Evolutionary conservation across 2,113 vertebrate species (phyloP).

Genomic region (Urocitellus parryii): DNA sequence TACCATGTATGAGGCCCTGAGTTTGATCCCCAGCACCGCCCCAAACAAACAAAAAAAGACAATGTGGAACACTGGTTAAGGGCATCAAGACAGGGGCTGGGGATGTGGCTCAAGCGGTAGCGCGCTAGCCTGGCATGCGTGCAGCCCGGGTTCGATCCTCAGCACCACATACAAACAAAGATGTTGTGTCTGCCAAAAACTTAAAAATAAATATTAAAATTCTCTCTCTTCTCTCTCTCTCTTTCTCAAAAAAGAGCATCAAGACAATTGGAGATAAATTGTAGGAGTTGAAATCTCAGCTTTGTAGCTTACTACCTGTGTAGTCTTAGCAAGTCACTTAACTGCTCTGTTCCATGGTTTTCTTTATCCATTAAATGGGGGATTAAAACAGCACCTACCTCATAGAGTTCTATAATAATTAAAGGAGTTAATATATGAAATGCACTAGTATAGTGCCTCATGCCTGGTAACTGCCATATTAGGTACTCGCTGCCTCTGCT

Average conservation of each 20-base stretch:
- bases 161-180: too few relatives aligned
- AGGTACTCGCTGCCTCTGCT: neutral
- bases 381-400: neutral
- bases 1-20: too few relatives aligned
- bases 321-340: constrained; percentile 8
- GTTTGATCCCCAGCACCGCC: too few relatives aligned
- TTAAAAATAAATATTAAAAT: too few relatives aligned
- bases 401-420: neutral
- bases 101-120: too few relatives aligned
- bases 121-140: too few relatives aligned
- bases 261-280: neutral
- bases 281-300: neutral
- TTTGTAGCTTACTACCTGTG: neutral
- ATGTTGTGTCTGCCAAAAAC: too few relatives aligned
- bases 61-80: neutral
- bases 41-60: too few relatives aligned
- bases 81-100: neutral
- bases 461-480: neutral
- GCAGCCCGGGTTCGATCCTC: too few relatives aligned
- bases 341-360: neutral
- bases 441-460: neutral
- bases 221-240: too few relatives aligned
- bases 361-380: constrained; percentile 16
- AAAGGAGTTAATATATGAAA: constrained; percentile 13
- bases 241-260: too few relatives aligned